These are phyloP conservation scores for Lasaia peninsularis DNA, from an alignment of 1,140 invertebrate species.

Conservation along the genomic window DNA sequence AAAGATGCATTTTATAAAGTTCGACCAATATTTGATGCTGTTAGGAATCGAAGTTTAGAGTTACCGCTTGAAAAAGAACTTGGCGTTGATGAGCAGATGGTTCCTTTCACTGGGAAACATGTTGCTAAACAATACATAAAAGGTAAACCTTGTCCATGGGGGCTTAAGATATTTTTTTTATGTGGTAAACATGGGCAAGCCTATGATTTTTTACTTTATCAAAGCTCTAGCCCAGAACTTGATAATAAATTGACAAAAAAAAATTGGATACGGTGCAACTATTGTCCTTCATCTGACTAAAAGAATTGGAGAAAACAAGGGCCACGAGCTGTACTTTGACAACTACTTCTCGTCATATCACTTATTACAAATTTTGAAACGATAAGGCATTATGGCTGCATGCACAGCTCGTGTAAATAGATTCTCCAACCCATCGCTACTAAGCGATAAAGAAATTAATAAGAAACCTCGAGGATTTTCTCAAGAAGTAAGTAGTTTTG, in stretches of 20 bases:
- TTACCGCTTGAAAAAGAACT: conserved; percentile 35
- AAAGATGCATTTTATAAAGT: conserved; percentile 40
- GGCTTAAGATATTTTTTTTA: conserved; percentile 33
- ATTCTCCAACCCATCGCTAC: conserved; percentile 36
- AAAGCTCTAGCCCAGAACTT: conserved; percentile 35
- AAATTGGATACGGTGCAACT: conserved; percentile 36
- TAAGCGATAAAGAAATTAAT: conserved; percentile 48
- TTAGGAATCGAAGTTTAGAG: conserved; percentile 35
- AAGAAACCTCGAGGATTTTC: conserved; percentile 48
- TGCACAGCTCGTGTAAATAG: conserved; percentile 47
- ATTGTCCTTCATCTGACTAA: conserved; percentile 37
- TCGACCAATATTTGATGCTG: conserved; percentile 36
- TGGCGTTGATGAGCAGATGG: conserved; percentile 38
- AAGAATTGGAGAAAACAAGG: conserved; percentile 37
- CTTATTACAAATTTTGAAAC: conserved; percentile 48
- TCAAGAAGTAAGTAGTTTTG: conserved; percentile 50
- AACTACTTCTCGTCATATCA: conserved; percentile 56
- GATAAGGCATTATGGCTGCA: conserved; percentile 49
- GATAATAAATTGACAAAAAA: conserved; percentile 33
- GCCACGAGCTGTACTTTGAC: conserved; percentile 35
- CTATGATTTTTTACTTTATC: conserved; percentile 36
- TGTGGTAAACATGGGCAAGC: conserved; percentile 36
- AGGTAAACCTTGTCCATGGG: conserved; percentile 36
- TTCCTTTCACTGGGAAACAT: conserved; percentile 41
- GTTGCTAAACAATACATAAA: conserved; percentile 36